Conservation (phyloP, 2,797 vertebrate genomes). For the Anguilla obscura region DNA sequence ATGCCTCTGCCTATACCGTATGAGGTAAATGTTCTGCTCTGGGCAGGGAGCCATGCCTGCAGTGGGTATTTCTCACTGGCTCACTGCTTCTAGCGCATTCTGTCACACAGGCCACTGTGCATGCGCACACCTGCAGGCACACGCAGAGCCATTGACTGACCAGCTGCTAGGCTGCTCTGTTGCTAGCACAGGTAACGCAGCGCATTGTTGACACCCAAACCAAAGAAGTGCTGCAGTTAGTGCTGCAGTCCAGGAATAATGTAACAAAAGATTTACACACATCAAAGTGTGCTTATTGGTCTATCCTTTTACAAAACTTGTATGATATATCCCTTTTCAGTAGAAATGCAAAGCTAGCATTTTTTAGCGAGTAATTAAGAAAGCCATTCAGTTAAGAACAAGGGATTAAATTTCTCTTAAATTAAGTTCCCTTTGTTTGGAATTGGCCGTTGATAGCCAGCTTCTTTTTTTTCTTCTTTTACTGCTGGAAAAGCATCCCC, state of each 20-base stretch:
- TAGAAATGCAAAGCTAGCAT: background rate
- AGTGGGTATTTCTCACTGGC: background rate
- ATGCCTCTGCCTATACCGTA: background rate
- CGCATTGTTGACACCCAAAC: background rate
- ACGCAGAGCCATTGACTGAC: background rate
- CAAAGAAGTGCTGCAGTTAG: no score
- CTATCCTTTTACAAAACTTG: background rate
- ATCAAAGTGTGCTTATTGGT: background rate
- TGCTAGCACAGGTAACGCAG: background rate
- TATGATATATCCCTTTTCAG: background rate
- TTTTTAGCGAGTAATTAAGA: background rate
- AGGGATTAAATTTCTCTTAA: background rate
- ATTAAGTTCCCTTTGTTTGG: background rate
- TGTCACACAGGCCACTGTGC: background rate
- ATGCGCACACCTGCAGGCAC: background rate
- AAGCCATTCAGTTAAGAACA: background rate
- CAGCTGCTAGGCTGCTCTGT: background rate
- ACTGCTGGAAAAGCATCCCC: conserved; percentile 22
- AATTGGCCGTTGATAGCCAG: background rate
- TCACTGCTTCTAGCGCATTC: background rate
- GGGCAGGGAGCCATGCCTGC: conserved; percentile 10
- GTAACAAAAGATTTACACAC: background rate
- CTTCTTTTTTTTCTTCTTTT: background rate
- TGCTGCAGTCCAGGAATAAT: background rate
- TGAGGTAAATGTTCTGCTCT: background rate